Base-by-base conservation (phyloP, 2,797 vertebrate species). In the Aldrovandia affinis region DNA sequence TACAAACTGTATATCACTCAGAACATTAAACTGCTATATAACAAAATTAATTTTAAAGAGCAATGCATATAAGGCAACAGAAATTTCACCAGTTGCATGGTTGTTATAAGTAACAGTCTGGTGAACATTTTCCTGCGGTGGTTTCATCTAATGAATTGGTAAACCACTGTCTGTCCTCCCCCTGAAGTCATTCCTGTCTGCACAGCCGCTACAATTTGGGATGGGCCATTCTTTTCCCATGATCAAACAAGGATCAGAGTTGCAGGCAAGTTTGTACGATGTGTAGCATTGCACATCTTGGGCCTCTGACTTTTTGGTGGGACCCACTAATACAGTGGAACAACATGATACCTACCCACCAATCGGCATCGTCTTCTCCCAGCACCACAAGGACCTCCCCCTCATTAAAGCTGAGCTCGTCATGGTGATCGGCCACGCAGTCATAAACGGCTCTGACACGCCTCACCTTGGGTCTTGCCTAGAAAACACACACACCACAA, bases 401-500 rank as follows among this genome's bases (percentile, higher is more conserved):
- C 83, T 94, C 93, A 0, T 1, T 84, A 91, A 97, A 97, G 54
- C 94, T 97, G 85, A 97, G 93, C 91, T 97, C 96, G 8, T 97
- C 97, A 10, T 96, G 95, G 83, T 93, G 90, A 89, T 97, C 96
- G 0, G 96, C 97, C 52, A 91, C 88, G 63, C 96, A 97, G 90
- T 97, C 95, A 9, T 95, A 97, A 83, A 96, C 90, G 22, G 96
- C 94, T 39, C 92, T 92, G 10, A 95, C 96, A 0, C 95, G 93
- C 7, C 87, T 90, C 42, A 93, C 78, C 85, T 86, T 89, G 1
- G 87, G 83, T 47, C 88, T 90, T 9, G 84, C 88, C 95, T 95
- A 82, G 42, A 82, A 73, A 82, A 82, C 57, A 70, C 36, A 55
- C 42, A 28, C 63, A 47, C 77, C n/a, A n/a, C n/a, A n/a, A n/a